Conservation (phyloP, 2,888 invertebrate species). For the Meteorus cinctellus region DNA sequence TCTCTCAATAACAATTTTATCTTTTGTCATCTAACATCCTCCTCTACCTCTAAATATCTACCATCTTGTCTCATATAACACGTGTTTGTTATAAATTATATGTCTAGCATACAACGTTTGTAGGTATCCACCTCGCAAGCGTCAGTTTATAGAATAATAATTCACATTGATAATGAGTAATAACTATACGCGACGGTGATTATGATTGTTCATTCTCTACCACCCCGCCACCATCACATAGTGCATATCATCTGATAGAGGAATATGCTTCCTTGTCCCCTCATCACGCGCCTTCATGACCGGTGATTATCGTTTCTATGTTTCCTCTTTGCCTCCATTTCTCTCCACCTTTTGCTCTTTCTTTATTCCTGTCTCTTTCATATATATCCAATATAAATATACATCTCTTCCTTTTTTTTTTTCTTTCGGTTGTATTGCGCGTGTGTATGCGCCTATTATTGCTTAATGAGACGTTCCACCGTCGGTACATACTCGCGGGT, state of each 20-base stretch:
- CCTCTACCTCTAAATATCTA: slow-evolving; percentile 21
- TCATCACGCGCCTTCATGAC: slow-evolving; percentile 35
- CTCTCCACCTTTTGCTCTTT: slow-evolving; percentile 23
- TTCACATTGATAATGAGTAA: slow-evolving; percentile 56
- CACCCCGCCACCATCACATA: slow-evolving; percentile 29
- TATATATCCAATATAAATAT: slow-evolving; percentile 9
- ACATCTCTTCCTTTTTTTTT: slow-evolving; percentile 13
- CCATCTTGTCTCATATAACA: slow-evolving; percentile 38
- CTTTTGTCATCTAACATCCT: not conserved
- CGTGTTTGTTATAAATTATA: slow-evolving; percentile 53
- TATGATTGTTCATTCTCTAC: slow-evolving; percentile 44
- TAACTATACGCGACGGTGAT: slow-evolving; percentile 53
- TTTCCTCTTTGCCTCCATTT: slow-evolving; percentile 47
- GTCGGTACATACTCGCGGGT: slow-evolving; percentile 51
- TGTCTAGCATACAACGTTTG: slow-evolving; percentile 32
- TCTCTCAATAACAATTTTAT: not conserved
- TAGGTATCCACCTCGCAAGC: slow-evolving; percentile 47
- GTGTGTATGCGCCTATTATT: slow-evolving; percentile 47
- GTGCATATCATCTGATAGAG: slow-evolving; percentile 35
- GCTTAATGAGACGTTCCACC: slow-evolving; percentile 56
- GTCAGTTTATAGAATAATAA: slow-evolving; percentile 55
- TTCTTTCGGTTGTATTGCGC: slow-evolving; percentile 1
- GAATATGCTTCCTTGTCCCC: slow-evolving; percentile 25
- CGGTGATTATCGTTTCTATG: slow-evolving; percentile 46
- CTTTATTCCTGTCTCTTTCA: not conserved